A percentile compares a stretch with the other conserved stretches of the same genome.
phyloP scores from a whole-genome alignment of 1,140 invertebrate genomes.

The Drosophila lacteicornis region DNA sequence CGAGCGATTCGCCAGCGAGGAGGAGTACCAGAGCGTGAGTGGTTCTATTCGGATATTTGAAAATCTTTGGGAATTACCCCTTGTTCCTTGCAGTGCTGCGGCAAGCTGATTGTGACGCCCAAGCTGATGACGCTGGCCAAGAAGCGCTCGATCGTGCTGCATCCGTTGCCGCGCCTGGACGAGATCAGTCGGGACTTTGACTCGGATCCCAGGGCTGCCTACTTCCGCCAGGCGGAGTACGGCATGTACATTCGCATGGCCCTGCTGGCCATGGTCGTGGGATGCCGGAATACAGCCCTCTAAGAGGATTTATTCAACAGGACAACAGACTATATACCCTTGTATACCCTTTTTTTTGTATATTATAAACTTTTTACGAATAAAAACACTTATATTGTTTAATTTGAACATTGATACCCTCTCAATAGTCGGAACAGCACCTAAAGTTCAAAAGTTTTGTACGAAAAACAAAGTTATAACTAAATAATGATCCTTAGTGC shows the following conservation, averaged over 20 bases:
- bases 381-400: too few relatives aligned
- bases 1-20: constrained; percentile 93
- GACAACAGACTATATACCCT: neutral
- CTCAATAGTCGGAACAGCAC: too few relatives aligned
- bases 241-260: constrained; percentile 99
- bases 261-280: constrained; percentile 95
- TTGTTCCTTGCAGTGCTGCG: constrained; percentile 87
- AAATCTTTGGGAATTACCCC: too few relatives aligned
- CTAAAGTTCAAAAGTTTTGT: too few relatives aligned
- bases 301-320: neutral
- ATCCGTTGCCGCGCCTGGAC: constrained; percentile 97
- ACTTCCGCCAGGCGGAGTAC: constrained; percentile 98
- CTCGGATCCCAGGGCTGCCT: constrained; percentile 97
- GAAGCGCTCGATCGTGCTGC: constrained; percentile 97
- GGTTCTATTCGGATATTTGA: neutral
- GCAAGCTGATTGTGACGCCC: constrained; percentile 95
- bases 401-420: too few relatives aligned
- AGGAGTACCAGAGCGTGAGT: constrained; percentile 92
- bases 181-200: constrained; percentile 98
- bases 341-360: constrained; percentile 8
- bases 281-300: constrained; percentile 80
- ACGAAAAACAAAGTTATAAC: too few relatives aligned
- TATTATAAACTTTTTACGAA: neutral
- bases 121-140: constrained; percentile 98
- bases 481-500: too few relatives aligned